Conservation (phyloP, 2,113 vertebrate genomes). For the Platanista minor region DNA sequence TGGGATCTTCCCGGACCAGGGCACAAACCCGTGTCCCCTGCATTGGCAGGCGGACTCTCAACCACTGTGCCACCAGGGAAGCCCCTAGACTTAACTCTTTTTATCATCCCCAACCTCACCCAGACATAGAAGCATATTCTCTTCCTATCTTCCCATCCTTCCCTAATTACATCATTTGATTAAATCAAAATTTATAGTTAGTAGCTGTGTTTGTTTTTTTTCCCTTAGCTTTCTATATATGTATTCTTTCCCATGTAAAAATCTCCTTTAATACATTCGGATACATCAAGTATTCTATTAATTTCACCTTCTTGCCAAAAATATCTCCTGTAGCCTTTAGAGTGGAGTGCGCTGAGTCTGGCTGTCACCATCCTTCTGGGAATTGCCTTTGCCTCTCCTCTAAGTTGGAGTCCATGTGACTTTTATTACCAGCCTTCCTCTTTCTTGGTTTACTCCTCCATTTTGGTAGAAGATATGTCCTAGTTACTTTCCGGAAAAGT, state of each 20-base stretch:
- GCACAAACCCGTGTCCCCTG: no score
- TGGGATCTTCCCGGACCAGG: no score
- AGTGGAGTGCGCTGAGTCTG: background rate
- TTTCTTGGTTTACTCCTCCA: background rate
- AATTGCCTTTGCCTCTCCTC: background rate
- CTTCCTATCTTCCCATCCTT: background rate
- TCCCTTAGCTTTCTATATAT: background rate
- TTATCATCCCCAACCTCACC: background rate
- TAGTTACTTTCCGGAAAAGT: background rate
- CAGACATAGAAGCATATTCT: background rate
- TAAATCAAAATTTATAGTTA: background rate
- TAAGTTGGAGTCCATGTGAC: background rate
- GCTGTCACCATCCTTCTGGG: background rate
- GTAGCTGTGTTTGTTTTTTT: background rate
- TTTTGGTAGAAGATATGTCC: background rate
- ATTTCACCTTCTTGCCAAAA: background rate
- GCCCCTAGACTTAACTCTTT: background rate
- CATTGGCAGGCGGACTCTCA: no score
- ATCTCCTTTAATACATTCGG: background rate
- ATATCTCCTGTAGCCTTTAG: background rate
- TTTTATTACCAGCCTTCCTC: background rate
- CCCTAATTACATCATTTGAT: background rate
- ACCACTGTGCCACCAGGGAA: no score
- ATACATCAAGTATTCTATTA: background rate
- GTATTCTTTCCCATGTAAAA: background rate